These are phyloP conservation scores for Antitype chi DNA, from an alignment of 2,888 invertebrate species.

Conservation along the genomic window DNA sequence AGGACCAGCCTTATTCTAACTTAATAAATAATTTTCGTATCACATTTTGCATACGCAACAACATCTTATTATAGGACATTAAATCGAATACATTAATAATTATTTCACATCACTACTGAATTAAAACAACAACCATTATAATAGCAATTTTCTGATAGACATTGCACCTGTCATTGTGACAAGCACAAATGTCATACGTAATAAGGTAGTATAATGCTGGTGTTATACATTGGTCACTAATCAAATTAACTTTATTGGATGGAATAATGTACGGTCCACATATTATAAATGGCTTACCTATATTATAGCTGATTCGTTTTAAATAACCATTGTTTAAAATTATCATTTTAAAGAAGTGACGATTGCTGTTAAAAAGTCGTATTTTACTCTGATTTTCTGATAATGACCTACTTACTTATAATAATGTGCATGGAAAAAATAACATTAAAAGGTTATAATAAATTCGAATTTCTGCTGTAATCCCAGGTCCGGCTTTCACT, in stretches of 20 bases:
- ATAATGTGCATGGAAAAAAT: neutral
- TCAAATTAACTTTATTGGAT: neutral
- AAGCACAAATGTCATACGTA: constrained; percentile 71
- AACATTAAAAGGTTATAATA: too few species aligned
- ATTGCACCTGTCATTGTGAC: constrained; percentile 74
- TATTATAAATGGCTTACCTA: too few species aligned
- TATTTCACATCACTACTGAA: constrained; percentile 41
- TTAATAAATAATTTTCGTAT: constrained; percentile 14
- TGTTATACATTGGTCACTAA: constrained; percentile 63
- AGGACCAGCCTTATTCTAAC: constrained; percentile 25
- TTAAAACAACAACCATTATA: constrained; percentile 36
- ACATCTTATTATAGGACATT: constrained; percentile 54
- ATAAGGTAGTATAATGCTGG: constrained; percentile 65
- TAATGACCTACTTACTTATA: neutral
- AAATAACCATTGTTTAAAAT: neutral
- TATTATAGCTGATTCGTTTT: neutral
- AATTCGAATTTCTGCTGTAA: neutral
- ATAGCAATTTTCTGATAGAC: constrained; percentile 50
- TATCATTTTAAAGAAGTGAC: too few species aligned
- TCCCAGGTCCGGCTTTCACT: neutral
- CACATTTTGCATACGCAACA: constrained; percentile 48
- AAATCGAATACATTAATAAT: constrained; percentile 57
- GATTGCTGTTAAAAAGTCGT: neutral
- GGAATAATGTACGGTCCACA: neutral
- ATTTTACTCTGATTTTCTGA: too few species aligned